Conservation (phyloP, 2,113 vertebrate genomes). For the Neopipo cinnamomea region DNA sequence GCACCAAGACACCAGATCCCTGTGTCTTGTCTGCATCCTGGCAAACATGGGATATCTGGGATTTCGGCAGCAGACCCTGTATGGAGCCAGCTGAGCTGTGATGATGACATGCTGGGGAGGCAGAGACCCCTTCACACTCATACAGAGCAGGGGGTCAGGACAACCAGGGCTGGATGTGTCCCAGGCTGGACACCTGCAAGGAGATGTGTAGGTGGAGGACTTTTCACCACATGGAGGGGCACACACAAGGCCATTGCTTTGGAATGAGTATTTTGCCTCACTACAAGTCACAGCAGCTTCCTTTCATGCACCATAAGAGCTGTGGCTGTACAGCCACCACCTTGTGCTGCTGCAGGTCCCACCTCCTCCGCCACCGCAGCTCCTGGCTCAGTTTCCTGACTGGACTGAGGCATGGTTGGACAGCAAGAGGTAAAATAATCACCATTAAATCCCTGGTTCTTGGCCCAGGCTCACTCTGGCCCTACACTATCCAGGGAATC, state of each 20-base stretch:
- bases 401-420: neutral
- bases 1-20: neutral
- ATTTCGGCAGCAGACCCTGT: neutral
- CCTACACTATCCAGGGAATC: neutral
- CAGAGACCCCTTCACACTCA: neutral
- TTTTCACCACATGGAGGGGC: neutral
- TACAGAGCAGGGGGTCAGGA: neutral
- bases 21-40: neutral
- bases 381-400: neutral
- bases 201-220: neutral
- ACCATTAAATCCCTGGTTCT: neutral
- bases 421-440: neutral
- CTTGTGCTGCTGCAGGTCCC: neutral
- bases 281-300: neutral
- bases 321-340: fast-evolving
- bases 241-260: neutral
- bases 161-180: neutral
- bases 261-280: neutral
- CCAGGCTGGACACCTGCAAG: fast-evolving
- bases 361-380: neutral
- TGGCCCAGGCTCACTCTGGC: neutral
- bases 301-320: neutral
- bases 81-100: neutral
- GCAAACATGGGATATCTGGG: fast-evolving
- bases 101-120: neutral